Percentiles rank a stretch among this genome's conserved stretches.
phyloP scores from a whole-genome alignment of 2,113 vertebrate genomes.

The Ceyx margarethae region DNA sequence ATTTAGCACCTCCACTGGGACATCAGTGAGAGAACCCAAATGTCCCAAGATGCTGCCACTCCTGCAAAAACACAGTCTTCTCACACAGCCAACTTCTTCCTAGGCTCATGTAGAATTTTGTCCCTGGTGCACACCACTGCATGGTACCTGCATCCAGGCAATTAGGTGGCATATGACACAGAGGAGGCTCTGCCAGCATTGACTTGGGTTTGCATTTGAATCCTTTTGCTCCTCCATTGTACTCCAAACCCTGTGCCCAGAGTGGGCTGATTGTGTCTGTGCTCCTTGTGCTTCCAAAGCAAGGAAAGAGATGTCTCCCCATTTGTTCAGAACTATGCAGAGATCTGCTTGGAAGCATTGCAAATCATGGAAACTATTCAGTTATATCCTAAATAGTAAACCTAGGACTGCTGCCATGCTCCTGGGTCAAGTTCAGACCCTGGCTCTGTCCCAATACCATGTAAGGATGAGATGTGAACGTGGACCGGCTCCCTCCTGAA shows the following conservation, averaged over 20 bases:
- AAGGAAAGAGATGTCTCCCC: not conserved
- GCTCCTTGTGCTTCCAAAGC: not conserved
- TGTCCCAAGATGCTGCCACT: not conserved
- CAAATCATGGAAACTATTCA: constrained; percentile 51
- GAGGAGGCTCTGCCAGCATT: not conserved
- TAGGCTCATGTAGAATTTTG: not conserved
- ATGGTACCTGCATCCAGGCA: not conserved
- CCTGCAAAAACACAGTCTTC: not conserved
- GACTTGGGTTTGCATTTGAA: not conserved
- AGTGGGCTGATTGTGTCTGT: not conserved
- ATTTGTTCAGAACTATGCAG: constrained; percentile 9
- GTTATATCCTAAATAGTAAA: constrained; percentile 35
- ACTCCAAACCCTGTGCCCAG: not conserved
- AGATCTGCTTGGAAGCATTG: constrained; percentile 37
- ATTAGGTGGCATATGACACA: not conserved
- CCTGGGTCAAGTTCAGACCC: not conserved
- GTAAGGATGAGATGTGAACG: constrained; percentile 31
- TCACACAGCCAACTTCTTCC: not conserved
- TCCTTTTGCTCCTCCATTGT: not conserved
- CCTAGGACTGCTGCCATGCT: not conserved
- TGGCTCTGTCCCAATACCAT: constrained; percentile 28
- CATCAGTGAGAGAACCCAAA: not conserved
- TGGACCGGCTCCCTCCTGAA: not conserved
- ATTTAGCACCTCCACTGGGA: not conserved
- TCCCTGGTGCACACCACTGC: not conserved